phyloP scores from a whole-genome alignment of 2,113 vertebrate genomes.

The Amphiprion percula region DNA sequence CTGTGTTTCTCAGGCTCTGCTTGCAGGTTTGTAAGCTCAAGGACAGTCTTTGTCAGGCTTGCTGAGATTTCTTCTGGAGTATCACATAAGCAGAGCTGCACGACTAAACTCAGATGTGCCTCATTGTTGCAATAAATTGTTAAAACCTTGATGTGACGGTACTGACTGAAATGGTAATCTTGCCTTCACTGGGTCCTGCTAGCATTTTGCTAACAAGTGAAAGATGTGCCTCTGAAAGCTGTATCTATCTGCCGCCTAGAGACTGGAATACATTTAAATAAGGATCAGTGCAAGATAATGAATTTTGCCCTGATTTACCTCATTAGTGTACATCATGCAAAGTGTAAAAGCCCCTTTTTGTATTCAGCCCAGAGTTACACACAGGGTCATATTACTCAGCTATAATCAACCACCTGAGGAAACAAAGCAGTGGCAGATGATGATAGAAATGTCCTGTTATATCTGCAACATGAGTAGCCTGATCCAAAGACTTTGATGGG shows the following conservation, averaged over 20 bases:
- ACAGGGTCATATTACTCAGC: slow-evolving; percentile 23
- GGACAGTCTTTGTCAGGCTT: slow-evolving; percentile 13
- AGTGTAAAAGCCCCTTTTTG: slow-evolving; percentile 34
- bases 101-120: background rate
- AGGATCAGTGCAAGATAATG: slow-evolving; percentile 48
- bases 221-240: slow-evolving; percentile 27
- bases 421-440: slow-evolving; percentile 32
- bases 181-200: background rate
- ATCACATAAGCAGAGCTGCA: slow-evolving; percentile 18
- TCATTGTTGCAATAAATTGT: slow-evolving; percentile 27
- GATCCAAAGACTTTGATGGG: slow-evolving; percentile 44
- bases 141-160: background rate
- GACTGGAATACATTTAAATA: slow-evolving; percentile 51
- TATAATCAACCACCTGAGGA: slow-evolving; percentile 34
- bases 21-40: slow-evolving; percentile 10
- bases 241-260: slow-evolving; percentile 33
- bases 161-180: slow-evolving; percentile 23
- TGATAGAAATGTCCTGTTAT: slow-evolving; percentile 57
- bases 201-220: slow-evolving; percentile 19
- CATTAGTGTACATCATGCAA: slow-evolving; percentile 40
- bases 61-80: slow-evolving; percentile 15
- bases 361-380: slow-evolving; percentile 24
- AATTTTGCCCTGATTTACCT: slow-evolving; percentile 59
- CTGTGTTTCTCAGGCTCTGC: background rate
- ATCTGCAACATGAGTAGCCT: slow-evolving; percentile 35